Evolutionary conservation across 2,113 vertebrate genomes (phyloP), one percentile per base, ranked within the genome.

Genomic region (Hippotragus niger): DNA sequence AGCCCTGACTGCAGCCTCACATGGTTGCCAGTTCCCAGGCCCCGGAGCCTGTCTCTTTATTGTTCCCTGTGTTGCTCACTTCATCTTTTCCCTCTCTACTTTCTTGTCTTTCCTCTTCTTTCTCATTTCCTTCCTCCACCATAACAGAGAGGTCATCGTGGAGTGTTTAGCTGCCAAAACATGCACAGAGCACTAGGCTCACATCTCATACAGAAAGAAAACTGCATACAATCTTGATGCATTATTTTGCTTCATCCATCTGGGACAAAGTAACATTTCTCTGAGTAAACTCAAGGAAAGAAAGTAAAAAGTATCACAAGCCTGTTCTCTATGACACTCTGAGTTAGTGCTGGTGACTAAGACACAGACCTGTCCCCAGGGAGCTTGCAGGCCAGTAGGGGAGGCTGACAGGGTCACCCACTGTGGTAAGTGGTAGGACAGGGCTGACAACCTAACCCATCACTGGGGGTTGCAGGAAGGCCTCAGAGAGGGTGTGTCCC

Each of bases 221-320:
- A 45, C 53, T 17, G 2, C 23, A 29, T 27, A 60, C n/a, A 91
- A 7, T 57, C 47, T 71, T 33, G 25, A 36, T 16, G 2, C 4
- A 2, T 53, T 88, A 40, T 45, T 94, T 40, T 36, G 60, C 15
- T 74, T 91, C 55, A 50, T 31, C 47, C 11, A 0, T 83, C 60
- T 31, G 81, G 45, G 86, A 78, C 52, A 43, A 92, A 96, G 71
- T 81, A 52, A 27, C 67, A 31, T 62, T 88, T 95, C 27, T 95
- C 60, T 31, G 29, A 62, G 27, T 78, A 71, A 60, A 17, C 27
- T 64, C 6, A 57, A 25, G 58, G 58, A 52, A 93, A 16, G 25
- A 85, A 71, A 88, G 67, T 45, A 58, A 47, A 45, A 64, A 27
- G 50, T 52, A 33, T 80, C 23, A 86, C 33, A 71, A 1, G 31